These are phyloP conservation scores for Gnathonemus longibarbis DNA, from an alignment of 2,113 vertebrate genomes.

Conservation along the genomic window DNA sequence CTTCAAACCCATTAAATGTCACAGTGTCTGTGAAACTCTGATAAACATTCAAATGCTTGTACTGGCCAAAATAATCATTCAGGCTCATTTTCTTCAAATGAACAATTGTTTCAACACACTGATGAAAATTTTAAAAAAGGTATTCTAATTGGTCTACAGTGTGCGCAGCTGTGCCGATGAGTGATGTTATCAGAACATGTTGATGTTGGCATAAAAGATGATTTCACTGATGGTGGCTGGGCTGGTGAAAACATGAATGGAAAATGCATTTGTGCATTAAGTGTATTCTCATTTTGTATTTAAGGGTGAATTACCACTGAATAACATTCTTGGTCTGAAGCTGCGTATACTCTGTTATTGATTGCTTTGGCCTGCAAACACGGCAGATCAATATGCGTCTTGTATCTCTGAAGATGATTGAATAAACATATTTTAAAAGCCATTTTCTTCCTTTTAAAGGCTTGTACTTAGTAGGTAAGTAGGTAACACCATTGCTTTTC, in stretches of 20 bases:
- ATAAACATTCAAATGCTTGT: slow-evolving; percentile 7
- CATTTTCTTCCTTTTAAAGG: background rate
- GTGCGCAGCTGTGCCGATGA: background rate
- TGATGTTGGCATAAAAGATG: background rate
- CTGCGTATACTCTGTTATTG: background rate
- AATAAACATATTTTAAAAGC: slow-evolving; percentile 16
- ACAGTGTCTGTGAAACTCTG: background rate
- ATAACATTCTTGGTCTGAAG: slow-evolving; percentile 13
- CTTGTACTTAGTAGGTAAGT: background rate
- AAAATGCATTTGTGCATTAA: background rate
- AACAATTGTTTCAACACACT: background rate
- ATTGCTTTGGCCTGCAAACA: background rate
- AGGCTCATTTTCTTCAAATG: background rate
- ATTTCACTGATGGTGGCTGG: background rate
- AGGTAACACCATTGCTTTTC: background rate
- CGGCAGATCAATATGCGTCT: slow-evolving; percentile 26
- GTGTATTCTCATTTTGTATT: background rate
- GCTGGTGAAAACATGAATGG: background rate
- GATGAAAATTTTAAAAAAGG: background rate
- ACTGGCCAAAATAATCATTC: background rate
- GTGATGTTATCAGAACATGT: background rate
- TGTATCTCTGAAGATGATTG: slow-evolving; percentile 18
- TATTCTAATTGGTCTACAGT: background rate
- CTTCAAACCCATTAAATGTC: slow-evolving; percentile 16
- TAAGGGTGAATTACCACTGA: slow-evolving; percentile 12